Percentiles rank a stretch among this genome's conserved stretches.
phyloP scores from a whole-genome alignment of 2,113 vertebrate genomes.

The Donacobius atricapilla region DNA sequence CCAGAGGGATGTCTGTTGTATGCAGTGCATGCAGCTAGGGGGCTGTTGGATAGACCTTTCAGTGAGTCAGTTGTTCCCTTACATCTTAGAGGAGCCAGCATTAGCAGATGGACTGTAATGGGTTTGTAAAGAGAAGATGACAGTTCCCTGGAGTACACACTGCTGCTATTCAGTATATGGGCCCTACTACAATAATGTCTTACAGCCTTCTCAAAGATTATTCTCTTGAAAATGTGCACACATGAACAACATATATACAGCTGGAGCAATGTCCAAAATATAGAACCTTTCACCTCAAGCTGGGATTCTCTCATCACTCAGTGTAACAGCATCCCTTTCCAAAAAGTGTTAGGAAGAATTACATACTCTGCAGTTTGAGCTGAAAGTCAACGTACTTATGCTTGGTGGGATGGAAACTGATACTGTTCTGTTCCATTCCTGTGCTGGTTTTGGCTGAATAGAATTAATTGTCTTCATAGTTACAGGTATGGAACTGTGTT shows the following conservation, averaged over 20 bases:
- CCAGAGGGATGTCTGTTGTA: neutral
- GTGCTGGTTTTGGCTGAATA: neutral
- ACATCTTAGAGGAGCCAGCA: neutral
- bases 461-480: neutral
- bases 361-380: neutral
- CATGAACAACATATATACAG: neutral
- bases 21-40: neutral
- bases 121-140: slow-evolving; percentile 20
- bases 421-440: neutral
- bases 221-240: neutral
- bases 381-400: neutral
- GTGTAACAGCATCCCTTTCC: neutral
- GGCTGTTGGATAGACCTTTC: neutral
- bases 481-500: neutral
- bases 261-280: neutral
- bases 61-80: slow-evolving; percentile 6
- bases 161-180: neutral
- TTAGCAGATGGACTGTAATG: slow-evolving; percentile 23
- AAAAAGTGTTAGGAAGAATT: neutral
- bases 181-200: neutral
- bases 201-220: neutral
- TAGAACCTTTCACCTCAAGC: slow-evolving; percentile 26
- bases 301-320: slow-evolving; percentile 17
- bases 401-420: neutral
- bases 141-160: neutral